A percentile compares a stretch with the other conserved stretches of the same genome.
phyloP scores from a whole-genome alignment of 2,797 vertebrate species.

The Rhinatrema bivittatum region DNA sequence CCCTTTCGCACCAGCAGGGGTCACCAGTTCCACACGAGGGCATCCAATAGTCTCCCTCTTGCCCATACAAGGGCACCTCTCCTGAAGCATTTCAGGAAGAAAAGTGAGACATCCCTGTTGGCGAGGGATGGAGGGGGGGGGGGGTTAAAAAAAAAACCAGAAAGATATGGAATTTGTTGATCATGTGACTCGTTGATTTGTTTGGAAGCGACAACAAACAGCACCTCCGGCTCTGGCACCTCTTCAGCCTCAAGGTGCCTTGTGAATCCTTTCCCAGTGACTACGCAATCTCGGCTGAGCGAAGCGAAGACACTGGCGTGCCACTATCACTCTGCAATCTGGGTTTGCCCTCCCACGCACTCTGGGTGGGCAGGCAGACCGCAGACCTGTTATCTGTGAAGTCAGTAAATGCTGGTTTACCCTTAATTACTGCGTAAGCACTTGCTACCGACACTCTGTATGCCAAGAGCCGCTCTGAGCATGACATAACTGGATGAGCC shows the following conservation, averaged over 20 bases:
- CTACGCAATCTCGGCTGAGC: conserved; percentile 44
- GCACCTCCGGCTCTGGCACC: conserved; percentile 22
- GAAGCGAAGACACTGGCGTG: conserved; percentile 1
- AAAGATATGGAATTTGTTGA: conserved; percentile 25
- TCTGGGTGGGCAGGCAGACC: conserved; percentile 30
- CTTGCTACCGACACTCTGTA: conserved; percentile 21
- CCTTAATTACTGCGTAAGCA: conserved; percentile 30
- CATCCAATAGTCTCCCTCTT: too few relatives aligned
- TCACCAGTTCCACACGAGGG: too few relatives aligned
- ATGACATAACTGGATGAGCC: neutral
- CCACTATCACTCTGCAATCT: conserved; percentile 26
- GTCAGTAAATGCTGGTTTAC: conserved; percentile 26
- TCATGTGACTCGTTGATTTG: too few relatives aligned
- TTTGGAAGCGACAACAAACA: conserved; percentile 21
- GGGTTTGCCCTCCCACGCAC: conserved; percentile 38
- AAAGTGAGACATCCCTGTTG: too few relatives aligned
- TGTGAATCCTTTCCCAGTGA: conserved; percentile 31
- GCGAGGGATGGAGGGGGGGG: neutral
- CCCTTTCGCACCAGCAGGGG: too few relatives aligned
- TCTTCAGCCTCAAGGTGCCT: conserved; percentile 35
- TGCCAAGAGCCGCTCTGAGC: conserved; percentile 22
- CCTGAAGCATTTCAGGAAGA: too few relatives aligned
- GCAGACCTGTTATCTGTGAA: conserved; percentile 36
- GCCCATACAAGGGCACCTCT: too few relatives aligned
- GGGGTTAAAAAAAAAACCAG: too few relatives aligned